Conservation (phyloP, 2,888 invertebrate species). For the Geotrupes spiniger region DNA sequence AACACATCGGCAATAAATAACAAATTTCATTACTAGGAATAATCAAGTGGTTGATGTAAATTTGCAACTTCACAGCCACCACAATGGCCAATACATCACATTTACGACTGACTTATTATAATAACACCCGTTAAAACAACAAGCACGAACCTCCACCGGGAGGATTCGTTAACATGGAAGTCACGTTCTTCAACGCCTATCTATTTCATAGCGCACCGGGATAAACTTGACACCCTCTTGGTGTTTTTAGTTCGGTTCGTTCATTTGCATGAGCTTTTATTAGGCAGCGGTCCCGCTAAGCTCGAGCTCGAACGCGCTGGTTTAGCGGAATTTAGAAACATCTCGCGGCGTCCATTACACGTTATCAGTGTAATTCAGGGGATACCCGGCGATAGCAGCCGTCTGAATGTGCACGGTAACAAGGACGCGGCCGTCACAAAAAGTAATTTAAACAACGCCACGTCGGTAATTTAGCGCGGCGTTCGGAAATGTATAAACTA, state of each 20-base stretch:
- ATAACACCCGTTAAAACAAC: constrained; percentile 1
- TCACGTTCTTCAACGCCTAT: constrained; percentile 28
- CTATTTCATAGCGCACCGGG: constrained; percentile 28
- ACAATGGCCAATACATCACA: constrained; percentile 3
- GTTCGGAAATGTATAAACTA: not conserved
- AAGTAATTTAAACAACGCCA: constrained; percentile 36
- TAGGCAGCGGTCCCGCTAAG: constrained; percentile 35
- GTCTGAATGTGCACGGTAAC: constrained; percentile 43
- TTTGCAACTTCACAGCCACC: not conserved
- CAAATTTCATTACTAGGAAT: no score
- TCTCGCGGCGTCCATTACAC: constrained; percentile 45
- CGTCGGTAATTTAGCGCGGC: constrained; percentile 23
- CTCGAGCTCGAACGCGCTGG: constrained; percentile 38
- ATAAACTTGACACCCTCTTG: constrained; percentile 36
- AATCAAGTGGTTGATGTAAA: no score
- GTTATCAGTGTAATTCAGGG: constrained; percentile 46
- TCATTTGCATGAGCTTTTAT: constrained; percentile 48
- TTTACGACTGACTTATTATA: constrained; percentile 1
- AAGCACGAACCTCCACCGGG: not conserved
- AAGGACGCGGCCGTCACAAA: constrained; percentile 41
- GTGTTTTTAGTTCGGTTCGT: constrained; percentile 37
- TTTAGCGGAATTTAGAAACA: constrained; percentile 46
- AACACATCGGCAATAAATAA: no score
- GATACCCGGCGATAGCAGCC: constrained; percentile 38
- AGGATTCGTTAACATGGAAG: constrained; percentile 23